Evolutionary conservation across 2,888 invertebrate species (phyloP), one percentile per base, ranked within the genome.

Genomic region (Hirtodrosophila cameraria): DNA sequence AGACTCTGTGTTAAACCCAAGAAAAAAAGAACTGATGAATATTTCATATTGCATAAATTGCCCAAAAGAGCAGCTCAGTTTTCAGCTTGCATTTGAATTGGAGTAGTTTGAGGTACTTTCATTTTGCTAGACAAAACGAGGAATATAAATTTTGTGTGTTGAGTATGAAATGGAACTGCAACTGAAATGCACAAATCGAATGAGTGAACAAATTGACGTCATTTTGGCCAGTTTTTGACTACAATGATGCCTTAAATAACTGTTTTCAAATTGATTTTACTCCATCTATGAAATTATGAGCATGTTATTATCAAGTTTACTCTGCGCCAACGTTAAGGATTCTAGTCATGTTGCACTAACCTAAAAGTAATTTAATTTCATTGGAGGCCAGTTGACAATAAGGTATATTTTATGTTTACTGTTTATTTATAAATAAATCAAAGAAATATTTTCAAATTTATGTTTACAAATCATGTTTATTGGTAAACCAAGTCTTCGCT

Each of bases 11-110:
- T 7, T 6, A 8, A 11, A 6, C 6, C 2, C n/a, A 28, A 6
- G 9, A 5, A 0, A 8, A 41, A 49, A 46, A 13, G 3, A 80
- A 76, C 73, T 71, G 70, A 75, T 86, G 86, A 86, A 87, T 87
- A 82, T 87, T 84, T 87, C 76, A 87, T 84, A 73, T 61, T 67
- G 76, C 82, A 72, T 76, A 78, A 82, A 72, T 78, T 82, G 55
- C 46, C 49, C 42, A 48, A 54, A 61, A 58, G 28, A 36, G 35
- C 43, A 15, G 15, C 9, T 25, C 13, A 11, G 9, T 18, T 49
- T 33, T 23, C n/a, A n/a, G 23, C 7, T 23, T 23, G 23, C 23
- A 23, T 23, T 6, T 4, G 8, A 23, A 23, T 12, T 30, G 38
- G 8, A 8, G 23, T 0, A 23, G 23, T 28, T 9, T 5, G 13